Evolutionary conservation across 2,113 vertebrate genomes (phyloP), one percentile per base, ranked within the genome.

Genomic region (Pelmatolapia mariae): DNA sequence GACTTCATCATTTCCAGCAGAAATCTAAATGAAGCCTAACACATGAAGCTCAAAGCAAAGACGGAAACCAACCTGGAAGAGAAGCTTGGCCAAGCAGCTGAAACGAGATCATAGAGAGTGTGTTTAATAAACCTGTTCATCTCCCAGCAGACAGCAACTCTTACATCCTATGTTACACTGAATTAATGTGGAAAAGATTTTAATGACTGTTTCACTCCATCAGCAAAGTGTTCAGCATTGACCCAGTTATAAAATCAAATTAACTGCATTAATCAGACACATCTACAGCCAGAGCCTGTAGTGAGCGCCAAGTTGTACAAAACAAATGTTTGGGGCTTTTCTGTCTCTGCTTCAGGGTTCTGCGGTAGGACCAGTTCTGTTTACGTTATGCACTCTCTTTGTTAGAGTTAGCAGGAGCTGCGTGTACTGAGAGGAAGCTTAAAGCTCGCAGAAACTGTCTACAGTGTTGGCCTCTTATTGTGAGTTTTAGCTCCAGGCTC

Each of bases 41-140:
- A 19, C 26, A 18, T 50, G 11, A 76, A 53, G 13, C 24, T 79
- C 1, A 10, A 19, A n/a, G 16, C 5, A 18, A 38, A 81, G 7
- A 4, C 7, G 24, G 5, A 38, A 45, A 86, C 92, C 6, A 40
- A 93, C 91, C 93, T 91, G 92, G 83, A 38, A 91, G 86, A 85
- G 87, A 68, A 9, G 84, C 68, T 13, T 73, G 86, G 79, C 53
- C 83, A 88, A 94, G 81, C 19, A 93, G 50, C 93, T 93, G 18
- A 50, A 71, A 82, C 38, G 40, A 73, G 68, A 73, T 4, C 29
- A 47, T 29, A 47, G 38, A 76, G 9, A 19, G 43, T 73, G n/a
- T 57, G 18, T 26, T 26, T 16, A 45, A 45, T 29, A 40, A 45
- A 3, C 40, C 15, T 45, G 36, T 43, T 43, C n/a, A 6, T 71